phyloP scores from a whole-genome alignment of 2,888 invertebrate genomes.

The Neoaliturus tenellus region DNA sequence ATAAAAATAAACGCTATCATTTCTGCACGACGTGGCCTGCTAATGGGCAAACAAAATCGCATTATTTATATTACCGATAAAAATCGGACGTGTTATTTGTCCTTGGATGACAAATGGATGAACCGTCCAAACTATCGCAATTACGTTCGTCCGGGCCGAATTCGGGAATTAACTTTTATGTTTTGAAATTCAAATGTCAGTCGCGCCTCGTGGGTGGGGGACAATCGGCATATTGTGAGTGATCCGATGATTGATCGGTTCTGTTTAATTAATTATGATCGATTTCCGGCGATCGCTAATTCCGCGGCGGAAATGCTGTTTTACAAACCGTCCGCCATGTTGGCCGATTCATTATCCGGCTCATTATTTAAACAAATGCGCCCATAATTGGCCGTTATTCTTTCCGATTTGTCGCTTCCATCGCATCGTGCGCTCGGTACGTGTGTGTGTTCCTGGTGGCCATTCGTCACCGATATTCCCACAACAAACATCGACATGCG shows the following conservation, averaged over 20 bases:
- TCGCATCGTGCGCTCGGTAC: too few relatives aligned
- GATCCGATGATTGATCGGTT: constrained; percentile 58
- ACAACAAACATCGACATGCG: background rate
- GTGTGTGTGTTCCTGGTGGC: background rate
- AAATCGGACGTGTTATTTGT: constrained; percentile 27
- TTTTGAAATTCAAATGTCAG: constrained; percentile 38
- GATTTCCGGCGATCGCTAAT: constrained; percentile 58
- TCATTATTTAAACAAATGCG: constrained; percentile 52
- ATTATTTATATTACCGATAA: constrained; percentile 35
- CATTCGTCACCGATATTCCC: constrained; percentile 40
- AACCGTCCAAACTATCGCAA: constrained; percentile 21
- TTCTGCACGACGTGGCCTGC: background rate
- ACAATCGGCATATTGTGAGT: constrained; percentile 49
- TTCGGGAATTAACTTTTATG: constrained; percentile 38
- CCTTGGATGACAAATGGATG: constrained; percentile 21
- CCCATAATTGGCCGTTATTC: constrained; percentile 54
- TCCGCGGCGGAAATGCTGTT: constrained; percentile 57
- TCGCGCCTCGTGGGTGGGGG: constrained; percentile 21
- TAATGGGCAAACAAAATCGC: constrained; percentile 29
- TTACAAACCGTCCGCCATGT: constrained; percentile 47
- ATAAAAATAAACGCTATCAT: background rate
- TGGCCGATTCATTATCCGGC: constrained; percentile 49
- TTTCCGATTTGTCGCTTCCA: constrained; percentile 54
- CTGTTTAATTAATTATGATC: constrained; percentile 60
- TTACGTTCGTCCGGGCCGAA: background rate